These are phyloP conservation scores for Panthera leo DNA, from an alignment of 2,113 vertebrate species.

Conservation along the genomic window DNA sequence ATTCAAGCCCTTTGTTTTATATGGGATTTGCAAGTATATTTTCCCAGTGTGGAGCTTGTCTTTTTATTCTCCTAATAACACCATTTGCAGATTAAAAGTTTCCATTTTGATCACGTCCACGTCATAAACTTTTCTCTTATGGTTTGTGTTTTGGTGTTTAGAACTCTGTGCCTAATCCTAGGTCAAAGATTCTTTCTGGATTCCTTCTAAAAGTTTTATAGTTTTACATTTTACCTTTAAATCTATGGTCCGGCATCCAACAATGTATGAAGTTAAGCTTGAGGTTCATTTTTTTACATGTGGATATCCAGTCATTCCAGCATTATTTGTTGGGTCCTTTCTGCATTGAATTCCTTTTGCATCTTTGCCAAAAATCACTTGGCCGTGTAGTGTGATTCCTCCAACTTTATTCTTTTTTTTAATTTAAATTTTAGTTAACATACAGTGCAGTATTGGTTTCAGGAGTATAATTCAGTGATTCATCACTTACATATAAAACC, in stretches of 20 bases:
- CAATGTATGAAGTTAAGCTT: neutral
- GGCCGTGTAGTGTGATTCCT: neutral
- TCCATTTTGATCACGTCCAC: neutral
- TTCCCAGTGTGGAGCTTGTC: neutral
- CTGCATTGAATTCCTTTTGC: neutral
- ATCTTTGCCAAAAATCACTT: neutral
- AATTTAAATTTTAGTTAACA: too few species aligned
- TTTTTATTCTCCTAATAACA: neutral
- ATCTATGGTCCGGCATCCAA: neutral
- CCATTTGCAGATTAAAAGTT: neutral
- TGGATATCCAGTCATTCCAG: neutral
- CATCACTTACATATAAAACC: too few species aligned
- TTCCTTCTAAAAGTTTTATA: neutral
- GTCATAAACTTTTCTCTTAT: neutral
- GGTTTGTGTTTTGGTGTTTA: neutral
- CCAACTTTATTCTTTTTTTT: neutral
- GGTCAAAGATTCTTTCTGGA: neutral
- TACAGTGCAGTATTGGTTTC: too few species aligned
- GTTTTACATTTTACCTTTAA: neutral
- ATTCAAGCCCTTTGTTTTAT: neutral
- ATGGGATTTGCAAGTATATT: neutral
- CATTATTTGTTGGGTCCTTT: neutral
- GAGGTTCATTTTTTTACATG: neutral
- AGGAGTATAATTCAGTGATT: too few species aligned
- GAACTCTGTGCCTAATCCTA: neutral